Percentiles rank a stretch among this genome's conserved stretches.
phyloP scores from a whole-genome alignment of 2,113 vertebrate genomes.

The Zosterops japonicus region DNA sequence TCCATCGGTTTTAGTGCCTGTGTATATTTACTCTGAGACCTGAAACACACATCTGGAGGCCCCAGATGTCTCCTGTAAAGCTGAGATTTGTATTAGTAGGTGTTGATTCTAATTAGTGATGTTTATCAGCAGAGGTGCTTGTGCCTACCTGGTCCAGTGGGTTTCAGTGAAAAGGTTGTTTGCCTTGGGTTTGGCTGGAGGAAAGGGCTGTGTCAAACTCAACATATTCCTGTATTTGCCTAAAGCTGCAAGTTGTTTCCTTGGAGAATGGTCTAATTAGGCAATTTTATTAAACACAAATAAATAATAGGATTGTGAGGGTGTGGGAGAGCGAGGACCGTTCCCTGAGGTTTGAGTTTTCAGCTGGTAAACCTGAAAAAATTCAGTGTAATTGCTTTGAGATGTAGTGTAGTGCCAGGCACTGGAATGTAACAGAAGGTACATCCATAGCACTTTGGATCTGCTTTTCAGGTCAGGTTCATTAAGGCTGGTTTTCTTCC shows the following conservation, averaged over 20 bases:
- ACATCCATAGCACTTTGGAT: rapidly evolving
- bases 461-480: neutral
- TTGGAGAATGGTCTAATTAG: neutral
- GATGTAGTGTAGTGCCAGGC: too few species aligned
- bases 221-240: neutral
- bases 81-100: neutral
- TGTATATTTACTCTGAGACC: neutral
- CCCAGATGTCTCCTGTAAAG: neutral
- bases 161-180: neutral
- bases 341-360: neutral
- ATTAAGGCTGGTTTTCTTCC: neutral
- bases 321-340: neutral
- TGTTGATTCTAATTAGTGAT: neutral
- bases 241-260: neutral
- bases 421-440: neutral
- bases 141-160: neutral
- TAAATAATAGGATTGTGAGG: neutral
- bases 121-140: neutral
- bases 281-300: neutral
- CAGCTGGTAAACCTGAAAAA: neutral
- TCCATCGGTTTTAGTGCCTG: neutral
- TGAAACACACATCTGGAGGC: neutral
- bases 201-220: neutral
- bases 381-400: neutral
- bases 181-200: neutral